Evolutionary conservation across 2,797 vertebrate genomes (phyloP).

Genomic region (Ctenopoma multispine): DNA sequence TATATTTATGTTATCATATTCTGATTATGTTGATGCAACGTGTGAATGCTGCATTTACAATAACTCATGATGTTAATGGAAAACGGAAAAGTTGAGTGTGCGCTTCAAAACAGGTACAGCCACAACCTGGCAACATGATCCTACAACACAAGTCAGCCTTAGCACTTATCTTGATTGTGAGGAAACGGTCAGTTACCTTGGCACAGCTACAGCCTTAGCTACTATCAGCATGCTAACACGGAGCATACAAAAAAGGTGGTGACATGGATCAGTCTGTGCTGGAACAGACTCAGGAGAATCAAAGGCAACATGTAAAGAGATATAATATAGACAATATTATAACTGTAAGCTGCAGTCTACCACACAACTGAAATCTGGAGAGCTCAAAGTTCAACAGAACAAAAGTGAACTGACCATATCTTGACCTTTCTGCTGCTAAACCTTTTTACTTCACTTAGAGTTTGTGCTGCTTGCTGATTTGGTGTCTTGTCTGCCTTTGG

Average conservation of each 20-base stretch:
- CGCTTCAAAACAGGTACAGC: constrained; percentile 52
- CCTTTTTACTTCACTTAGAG: constrained; percentile 45
- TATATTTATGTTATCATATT: no score
- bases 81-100: constrained; percentile 41
- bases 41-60: no score
- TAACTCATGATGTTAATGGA: no score
- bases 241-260: constrained; percentile 1
- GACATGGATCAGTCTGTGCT: background rate
- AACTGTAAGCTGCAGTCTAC: background rate
- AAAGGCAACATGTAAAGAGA: background rate
- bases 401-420: constrained; percentile 37
- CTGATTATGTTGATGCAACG: no score
- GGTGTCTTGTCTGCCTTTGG: constrained; percentile 38
- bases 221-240: background rate
- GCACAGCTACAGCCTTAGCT: background rate
- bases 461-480: constrained; percentile 23
- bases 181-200: background rate
- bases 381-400: constrained; percentile 10
- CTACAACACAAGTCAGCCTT: constrained; percentile 11
- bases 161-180: constrained; percentile 10
- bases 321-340: no score
- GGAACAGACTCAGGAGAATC: no score
- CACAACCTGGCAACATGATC: constrained; percentile 13
- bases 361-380: background rate
- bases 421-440: constrained; percentile 58